Conservation (phyloP, 2,113 vertebrate genomes). For the Phasianus colchicus region DNA sequence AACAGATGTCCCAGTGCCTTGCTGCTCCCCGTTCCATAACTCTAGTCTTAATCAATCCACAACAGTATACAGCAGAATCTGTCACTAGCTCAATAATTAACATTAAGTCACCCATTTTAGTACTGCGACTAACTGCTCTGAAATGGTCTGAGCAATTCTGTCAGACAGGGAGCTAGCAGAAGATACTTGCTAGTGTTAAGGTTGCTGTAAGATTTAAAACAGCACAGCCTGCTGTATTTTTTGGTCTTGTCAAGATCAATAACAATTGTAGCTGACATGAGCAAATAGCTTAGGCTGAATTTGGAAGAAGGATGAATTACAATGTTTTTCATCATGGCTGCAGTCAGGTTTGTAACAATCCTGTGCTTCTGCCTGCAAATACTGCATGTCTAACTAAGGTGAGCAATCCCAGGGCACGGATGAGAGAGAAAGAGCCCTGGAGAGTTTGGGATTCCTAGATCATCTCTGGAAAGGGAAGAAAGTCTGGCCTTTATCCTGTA, state of each 20-base stretch:
- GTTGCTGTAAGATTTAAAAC: not conserved
- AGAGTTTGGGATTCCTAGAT: not conserved
- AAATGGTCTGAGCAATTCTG: not conserved
- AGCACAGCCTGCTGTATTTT: not conserved
- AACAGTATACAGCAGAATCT: not conserved
- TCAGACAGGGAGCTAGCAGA: not conserved
- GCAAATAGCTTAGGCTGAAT: not conserved
- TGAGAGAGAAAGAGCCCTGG: not conserved
- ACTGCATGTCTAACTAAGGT: rapidly evolving
- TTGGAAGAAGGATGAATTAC: not conserved
- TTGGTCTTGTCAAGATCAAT: not conserved
- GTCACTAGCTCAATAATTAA: slow-evolving; percentile 13
- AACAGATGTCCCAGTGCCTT: not conserved
- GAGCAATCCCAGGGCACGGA: not conserved
- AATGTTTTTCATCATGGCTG: not conserved
- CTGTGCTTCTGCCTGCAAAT: not conserved
- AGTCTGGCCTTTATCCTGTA: not conserved
- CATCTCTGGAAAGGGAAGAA: not conserved
- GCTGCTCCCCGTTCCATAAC: not conserved
- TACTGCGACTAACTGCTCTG: not conserved
- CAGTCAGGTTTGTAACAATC: not conserved
- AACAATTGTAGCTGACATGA: not conserved
- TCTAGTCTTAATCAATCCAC: slow-evolving; percentile 11
- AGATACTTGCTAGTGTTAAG: not conserved
- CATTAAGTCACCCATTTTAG: not conserved